phyloP scores from a whole-genome alignment of 2,888 invertebrate species.

The Machimus atricapillus region DNA sequence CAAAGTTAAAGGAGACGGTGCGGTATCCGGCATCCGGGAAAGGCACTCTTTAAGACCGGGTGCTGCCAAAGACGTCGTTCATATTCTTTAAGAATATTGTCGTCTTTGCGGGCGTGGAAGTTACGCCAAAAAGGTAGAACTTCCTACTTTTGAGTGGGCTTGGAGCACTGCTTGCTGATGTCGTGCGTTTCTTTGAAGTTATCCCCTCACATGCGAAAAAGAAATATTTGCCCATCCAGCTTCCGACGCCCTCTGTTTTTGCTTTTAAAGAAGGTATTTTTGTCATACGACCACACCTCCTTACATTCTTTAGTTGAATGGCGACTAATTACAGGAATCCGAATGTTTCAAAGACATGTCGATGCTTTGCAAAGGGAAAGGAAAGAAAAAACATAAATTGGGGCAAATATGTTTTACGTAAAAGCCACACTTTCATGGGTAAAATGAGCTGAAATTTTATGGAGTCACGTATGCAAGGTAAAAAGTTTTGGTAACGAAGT shows the following conservation, averaged over 20 bases:
- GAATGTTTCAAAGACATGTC: neutral
- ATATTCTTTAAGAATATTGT: neutral
- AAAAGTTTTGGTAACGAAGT: neutral
- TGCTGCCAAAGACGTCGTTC: neutral
- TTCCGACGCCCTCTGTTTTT: neutral
- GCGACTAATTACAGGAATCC: neutral
- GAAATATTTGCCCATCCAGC: neutral
- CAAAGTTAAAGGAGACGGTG: neutral
- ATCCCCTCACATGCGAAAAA: neutral
- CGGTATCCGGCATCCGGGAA: neutral
- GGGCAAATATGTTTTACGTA: neutral
- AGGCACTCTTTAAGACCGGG: neutral
- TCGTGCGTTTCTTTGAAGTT: neutral
- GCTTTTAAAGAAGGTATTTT: neutral
- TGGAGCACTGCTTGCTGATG: neutral
- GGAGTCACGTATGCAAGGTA: neutral
- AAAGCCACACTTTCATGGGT: neutral
- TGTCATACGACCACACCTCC: neutral
- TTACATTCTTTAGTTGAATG: neutral
- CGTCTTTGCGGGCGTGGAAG: neutral
- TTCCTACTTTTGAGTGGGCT: neutral
- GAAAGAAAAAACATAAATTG: neutral
- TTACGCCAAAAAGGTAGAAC: neutral
- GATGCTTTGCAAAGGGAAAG: neutral
- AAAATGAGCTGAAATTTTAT: neutral